These are phyloP conservation scores for Anadara kagoshimensis DNA, from an alignment of 1,140 invertebrate species.

Conservation along the genomic window DNA sequence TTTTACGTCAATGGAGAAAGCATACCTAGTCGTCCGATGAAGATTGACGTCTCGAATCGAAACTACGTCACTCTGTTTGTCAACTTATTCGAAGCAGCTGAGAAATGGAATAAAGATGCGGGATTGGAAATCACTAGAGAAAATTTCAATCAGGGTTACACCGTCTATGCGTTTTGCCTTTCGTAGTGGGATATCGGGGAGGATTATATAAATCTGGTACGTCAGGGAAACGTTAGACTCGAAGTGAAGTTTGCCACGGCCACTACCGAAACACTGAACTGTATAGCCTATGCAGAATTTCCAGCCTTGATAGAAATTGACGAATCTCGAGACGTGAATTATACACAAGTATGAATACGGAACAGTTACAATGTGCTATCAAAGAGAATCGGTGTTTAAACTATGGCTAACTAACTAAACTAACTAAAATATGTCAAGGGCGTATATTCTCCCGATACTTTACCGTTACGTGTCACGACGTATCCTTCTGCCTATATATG, in stretches of 20 bases:
- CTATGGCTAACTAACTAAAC: too few relatives aligned
- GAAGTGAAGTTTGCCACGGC: constrained; percentile 13
- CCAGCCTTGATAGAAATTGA: constrained; percentile 18
- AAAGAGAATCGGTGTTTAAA: background rate
- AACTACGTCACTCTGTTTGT: constrained; percentile 27
- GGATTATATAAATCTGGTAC: constrained; percentile 28
- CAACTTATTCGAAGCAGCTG: constrained; percentile 22
- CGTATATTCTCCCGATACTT: constrained; percentile 23
- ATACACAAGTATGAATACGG: constrained; percentile 22
- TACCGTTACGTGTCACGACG: constrained; percentile 2
- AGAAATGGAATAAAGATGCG: constrained; percentile 31
- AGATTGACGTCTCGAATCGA: constrained; percentile 13
- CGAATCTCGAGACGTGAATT: constrained; percentile 10
- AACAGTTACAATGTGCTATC: constrained; percentile 9
- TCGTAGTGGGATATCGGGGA: constrained; percentile 14
- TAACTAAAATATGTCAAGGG: constrained; percentile 23
- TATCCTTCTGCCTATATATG: constrained; percentile 24
- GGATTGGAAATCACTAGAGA: constrained; percentile 16
- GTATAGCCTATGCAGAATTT: constrained; percentile 20
- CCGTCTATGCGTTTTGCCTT: constrained; percentile 15
- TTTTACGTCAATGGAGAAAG: constrained; percentile 29
- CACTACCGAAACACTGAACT: constrained; percentile 22
- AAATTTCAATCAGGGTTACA: background rate
- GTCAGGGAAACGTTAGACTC: constrained; percentile 31
- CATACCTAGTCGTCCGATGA: constrained; percentile 16